These are phyloP conservation scores for Mellivora capensis DNA, from an alignment of 2,113 vertebrate species.

Conservation along the genomic window DNA sequence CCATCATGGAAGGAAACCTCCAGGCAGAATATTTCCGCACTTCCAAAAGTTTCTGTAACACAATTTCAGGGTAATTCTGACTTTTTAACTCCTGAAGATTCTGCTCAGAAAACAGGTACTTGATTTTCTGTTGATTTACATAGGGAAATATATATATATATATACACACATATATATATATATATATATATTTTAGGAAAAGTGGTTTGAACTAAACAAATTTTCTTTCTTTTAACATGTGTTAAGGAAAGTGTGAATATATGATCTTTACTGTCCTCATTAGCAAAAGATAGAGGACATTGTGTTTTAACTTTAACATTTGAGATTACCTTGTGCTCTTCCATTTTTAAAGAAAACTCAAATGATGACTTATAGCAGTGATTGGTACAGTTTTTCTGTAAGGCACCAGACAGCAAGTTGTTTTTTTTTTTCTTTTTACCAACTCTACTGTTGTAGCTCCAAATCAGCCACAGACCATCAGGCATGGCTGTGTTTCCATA, in stretches of 20 bases:
- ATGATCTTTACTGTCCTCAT: background rate
- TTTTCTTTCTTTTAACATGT: background rate
- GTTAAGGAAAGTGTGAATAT: background rate
- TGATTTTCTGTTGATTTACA: background rate
- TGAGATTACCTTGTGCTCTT: background rate
- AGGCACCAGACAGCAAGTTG: background rate
- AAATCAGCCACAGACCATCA: background rate
- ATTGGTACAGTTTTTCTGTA: background rate
- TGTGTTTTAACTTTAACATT: background rate
- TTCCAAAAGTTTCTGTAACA: background rate
- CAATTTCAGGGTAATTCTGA: conserved; percentile 1
- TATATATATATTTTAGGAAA: background rate
- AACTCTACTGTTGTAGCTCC: background rate
- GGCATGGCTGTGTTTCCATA: background rate
- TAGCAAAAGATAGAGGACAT: background rate
- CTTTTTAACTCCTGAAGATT: conserved; percentile 38
- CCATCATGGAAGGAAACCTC: background rate
- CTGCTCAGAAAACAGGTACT: conserved; percentile 42
- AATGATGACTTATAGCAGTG: background rate
- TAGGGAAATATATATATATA: background rate
- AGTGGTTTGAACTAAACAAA: background rate
- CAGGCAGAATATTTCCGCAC: background rate
- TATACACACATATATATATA: too few relatives aligned
- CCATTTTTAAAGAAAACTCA: background rate
- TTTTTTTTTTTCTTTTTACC: background rate